A percentile compares a stretch with the other conserved stretches of the same genome.
phyloP scores from a whole-genome alignment of 2,113 vertebrate species.

The Hippocampus abdominalis region DNA sequence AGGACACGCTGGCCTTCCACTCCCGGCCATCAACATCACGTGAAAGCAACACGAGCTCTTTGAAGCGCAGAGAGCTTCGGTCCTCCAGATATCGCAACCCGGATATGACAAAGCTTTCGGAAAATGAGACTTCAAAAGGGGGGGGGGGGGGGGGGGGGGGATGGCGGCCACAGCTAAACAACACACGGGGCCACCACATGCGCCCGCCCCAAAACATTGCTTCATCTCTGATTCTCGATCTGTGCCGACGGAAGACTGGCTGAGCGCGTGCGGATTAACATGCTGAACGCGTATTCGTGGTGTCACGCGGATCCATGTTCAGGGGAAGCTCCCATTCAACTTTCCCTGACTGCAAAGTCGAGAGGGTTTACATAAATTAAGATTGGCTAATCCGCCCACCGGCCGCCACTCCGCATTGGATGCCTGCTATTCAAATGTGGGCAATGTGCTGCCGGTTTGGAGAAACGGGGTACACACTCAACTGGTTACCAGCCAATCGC shows the following conservation, averaged over 20 bases:
- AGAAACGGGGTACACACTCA: too few relatives aligned
- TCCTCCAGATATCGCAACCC: slow-evolving; percentile 34
- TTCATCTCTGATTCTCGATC: slow-evolving; percentile 6
- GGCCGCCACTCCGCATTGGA: not conserved
- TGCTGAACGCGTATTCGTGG: slow-evolving; percentile 6
- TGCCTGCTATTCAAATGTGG: not conserved
- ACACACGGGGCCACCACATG: slow-evolving; percentile 35
- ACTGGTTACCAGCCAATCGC: too few relatives aligned
- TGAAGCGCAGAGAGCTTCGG: slow-evolving; percentile 44
- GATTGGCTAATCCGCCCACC: not conserved
- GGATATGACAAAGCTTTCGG: slow-evolving; percentile 47
- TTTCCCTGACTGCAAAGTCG: not conserved
- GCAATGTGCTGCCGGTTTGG: not conserved
- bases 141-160: slow-evolving; percentile 30
- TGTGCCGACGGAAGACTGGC: slow-evolving; percentile 18
- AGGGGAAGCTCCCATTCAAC: slow-evolving; percentile 11
- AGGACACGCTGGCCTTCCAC: slow-evolving; percentile 47
- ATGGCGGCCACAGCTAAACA: slow-evolving; percentile 43
- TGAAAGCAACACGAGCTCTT: slow-evolving; percentile 49
- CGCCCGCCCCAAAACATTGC: slow-evolving; percentile 22
- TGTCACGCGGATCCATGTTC: slow-evolving; percentile 10
- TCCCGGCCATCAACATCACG: slow-evolving; percentile 40
- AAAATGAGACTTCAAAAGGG: slow-evolving; percentile 43
- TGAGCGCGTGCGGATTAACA: slow-evolving; percentile 16
- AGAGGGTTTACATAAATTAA: not conserved